Evolutionary conservation across 1,140 invertebrate species (phyloP).

Genomic region (Drosophila fuyamai): DNA sequence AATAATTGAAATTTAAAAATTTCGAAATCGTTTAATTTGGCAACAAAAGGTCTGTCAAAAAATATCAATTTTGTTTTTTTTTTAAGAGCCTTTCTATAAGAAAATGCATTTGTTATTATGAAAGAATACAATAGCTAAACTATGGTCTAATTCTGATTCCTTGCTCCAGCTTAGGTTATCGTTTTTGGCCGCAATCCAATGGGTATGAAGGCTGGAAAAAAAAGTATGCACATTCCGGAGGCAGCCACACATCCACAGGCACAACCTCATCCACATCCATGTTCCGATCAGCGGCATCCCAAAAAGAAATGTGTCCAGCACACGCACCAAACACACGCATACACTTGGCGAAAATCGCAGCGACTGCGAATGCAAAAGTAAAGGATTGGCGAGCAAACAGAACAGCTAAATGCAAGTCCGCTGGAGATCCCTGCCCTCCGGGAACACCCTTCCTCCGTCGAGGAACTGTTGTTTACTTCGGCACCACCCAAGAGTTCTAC

Average conservation of each 20-base stretch:
- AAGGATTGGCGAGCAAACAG: conserved; percentile 69
- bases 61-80: too few relatives aligned
- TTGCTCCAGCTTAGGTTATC: not conserved
- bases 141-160: not conserved
- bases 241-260: conserved; percentile 24
- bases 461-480: conserved; percentile 38
- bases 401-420: conserved; percentile 69
- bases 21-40: too few relatives aligned
- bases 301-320: conserved; percentile 74
- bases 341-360: conserved; percentile 56
- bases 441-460: not conserved
- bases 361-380: conserved; percentile 44
- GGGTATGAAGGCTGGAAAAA: conserved; percentile 28
- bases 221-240: conserved; percentile 78
- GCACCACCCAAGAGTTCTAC: conserved; percentile 63
- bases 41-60: too few relatives aligned
- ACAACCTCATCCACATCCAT: conserved; percentile 10
- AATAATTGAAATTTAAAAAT: too few relatives aligned
- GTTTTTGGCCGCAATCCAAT: not conserved
- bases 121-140: not conserved
- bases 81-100: too few relatives aligned
- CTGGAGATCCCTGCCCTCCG: conserved; percentile 3
- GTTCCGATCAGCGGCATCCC: conserved; percentile 66
- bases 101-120: too few relatives aligned
- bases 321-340: conserved; percentile 37